These are phyloP conservation scores for Petrolisthes cinctipes DNA, from an alignment of 2,888 invertebrate species.

Conservation along the genomic window DNA sequence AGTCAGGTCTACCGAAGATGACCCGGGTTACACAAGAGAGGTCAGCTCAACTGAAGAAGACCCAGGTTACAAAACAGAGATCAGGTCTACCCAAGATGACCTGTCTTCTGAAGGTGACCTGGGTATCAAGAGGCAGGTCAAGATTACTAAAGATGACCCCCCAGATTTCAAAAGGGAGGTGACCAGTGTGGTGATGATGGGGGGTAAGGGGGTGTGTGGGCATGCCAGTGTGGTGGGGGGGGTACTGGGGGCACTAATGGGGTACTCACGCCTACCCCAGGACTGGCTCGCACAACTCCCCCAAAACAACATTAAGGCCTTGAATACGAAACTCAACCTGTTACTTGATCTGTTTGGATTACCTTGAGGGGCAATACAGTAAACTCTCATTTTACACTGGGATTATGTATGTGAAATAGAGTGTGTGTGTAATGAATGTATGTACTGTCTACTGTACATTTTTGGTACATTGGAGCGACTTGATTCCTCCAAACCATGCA, in stretches of 20 bases:
- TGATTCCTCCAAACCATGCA: too few species aligned
- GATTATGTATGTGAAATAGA: too few species aligned
- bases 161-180: constrained; percentile 33
- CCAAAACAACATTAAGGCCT: constrained; percentile 36
- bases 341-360: constrained; percentile 63
- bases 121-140: background rate
- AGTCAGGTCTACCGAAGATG: too few species aligned
- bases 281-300: constrained; percentile 57
- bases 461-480: too few species aligned
- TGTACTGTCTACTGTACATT: too few species aligned
- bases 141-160: background rate
- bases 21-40: too few species aligned
- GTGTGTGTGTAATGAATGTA: too few species aligned
- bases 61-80: too few species aligned
- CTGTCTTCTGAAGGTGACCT: too few species aligned
- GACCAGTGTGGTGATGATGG: constrained; percentile 36
- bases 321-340: constrained; percentile 52
- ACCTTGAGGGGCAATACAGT: constrained; percentile 39
- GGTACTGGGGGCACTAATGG: constrained; percentile 52
- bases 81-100: too few species aligned
- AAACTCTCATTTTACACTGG: background rate
- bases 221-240: constrained; percentile 60
- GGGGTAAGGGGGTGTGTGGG: constrained; percentile 54
- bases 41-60: too few species aligned
- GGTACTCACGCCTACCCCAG: constrained; percentile 55